Evolutionary conservation across 2,113 vertebrate species (phyloP).

Genomic region (Eidolon helvum): DNA sequence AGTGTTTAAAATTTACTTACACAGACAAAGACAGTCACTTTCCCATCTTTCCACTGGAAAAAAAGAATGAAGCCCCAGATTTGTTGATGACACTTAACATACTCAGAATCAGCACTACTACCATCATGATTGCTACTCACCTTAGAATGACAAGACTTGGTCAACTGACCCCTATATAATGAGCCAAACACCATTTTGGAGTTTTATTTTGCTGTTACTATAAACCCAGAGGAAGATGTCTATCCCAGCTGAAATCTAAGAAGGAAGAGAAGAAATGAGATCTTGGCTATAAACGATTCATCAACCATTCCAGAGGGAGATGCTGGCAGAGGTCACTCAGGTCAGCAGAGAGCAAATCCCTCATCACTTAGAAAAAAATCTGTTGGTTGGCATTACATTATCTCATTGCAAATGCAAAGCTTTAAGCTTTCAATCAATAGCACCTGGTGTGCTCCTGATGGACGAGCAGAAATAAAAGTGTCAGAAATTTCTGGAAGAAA

Average conservation of each 20-base stretch:
- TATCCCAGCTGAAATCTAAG: slow-evolving; percentile 37
- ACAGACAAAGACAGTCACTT: background rate
- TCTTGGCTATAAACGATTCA: background rate
- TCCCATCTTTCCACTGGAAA: background rate
- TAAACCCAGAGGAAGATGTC: background rate
- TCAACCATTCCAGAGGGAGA: background rate
- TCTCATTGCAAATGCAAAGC: background rate
- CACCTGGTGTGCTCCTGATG: slow-evolving; percentile 23
- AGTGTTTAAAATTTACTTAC: background rate
- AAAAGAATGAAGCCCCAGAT: background rate
- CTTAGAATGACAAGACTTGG: background rate
- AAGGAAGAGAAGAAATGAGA: slow-evolving; percentile 30
- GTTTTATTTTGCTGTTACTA: background rate
- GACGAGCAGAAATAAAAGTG: slow-evolving; percentile 36
- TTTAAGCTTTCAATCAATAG: slow-evolving; percentile 21
- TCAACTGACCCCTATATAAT: background rate
- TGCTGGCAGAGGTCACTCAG: background rate
- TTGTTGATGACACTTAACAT: background rate
- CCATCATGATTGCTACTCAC: background rate
- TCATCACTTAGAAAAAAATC: background rate
- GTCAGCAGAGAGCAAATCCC: background rate
- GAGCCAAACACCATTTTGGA: background rate
- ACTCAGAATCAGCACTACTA: background rate
- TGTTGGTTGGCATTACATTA: background rate
- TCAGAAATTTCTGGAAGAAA: slow-evolving; percentile 47